Evolutionary conservation across 2,113 vertebrate genomes (phyloP).

Genomic region (Cryptotis parvus): DNA sequence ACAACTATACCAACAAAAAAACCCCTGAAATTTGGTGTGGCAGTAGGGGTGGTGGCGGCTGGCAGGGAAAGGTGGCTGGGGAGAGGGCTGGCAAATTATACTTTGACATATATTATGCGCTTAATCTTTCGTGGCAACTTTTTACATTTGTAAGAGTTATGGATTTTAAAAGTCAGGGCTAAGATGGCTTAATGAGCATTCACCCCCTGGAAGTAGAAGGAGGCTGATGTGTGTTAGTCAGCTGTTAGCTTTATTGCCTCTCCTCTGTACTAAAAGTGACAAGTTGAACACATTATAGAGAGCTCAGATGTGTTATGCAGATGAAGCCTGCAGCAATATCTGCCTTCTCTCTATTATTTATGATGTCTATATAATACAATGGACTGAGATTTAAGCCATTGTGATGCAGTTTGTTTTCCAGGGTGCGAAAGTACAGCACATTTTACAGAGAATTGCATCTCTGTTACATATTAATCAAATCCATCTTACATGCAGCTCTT

Average conservation of each 20-base stretch:
- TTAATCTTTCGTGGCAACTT: conserved; percentile 91
- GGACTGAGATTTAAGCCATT: conserved; percentile 93
- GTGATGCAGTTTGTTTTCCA: conserved; percentile 91
- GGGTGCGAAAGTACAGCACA: conserved; percentile 90
- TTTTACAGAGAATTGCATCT: conserved; percentile 92
- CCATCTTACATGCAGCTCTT: conserved; percentile 89
- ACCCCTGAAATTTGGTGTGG: conserved; percentile 80
- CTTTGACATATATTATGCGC: conserved; percentile 87
- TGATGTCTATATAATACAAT: conserved; percentile 93
- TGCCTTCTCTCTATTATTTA: conserved; percentile 93
- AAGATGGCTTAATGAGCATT: conserved; percentile 92
- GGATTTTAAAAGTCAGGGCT: conserved; percentile 91
- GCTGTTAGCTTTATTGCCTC: conserved; percentile 92
- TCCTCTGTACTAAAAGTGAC: conserved; percentile 93
- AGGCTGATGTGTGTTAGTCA: conserved; percentile 90
- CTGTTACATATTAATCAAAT: conserved; percentile 93
- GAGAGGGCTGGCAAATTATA: conserved; percentile 83
- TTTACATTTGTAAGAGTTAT: conserved; percentile 92
- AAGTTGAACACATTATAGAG: conserved; percentile 92
- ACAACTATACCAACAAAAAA: no score
- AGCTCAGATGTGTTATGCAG: conserved; percentile 94
- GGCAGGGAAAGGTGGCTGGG: conserved; percentile 68
- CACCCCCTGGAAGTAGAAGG: conserved; percentile 88
- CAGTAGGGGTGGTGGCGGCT: not conserved
- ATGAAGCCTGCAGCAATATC: conserved; percentile 93